Evolutionary conservation across 1,140 invertebrate species (phyloP).

Genomic region (Andricus grossulariae): DNA sequence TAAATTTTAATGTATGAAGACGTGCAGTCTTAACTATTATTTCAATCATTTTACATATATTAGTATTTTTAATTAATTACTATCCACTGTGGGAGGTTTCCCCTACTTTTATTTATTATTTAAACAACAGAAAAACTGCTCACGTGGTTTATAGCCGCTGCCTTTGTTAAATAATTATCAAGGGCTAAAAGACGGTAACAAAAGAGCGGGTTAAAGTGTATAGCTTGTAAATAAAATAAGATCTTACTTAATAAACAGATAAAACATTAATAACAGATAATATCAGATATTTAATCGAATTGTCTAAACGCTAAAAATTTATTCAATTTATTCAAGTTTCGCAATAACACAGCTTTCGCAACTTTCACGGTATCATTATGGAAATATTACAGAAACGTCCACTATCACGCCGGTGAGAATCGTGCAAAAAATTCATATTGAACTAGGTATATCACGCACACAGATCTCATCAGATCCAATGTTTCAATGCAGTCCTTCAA

Average conservation of each 20-base stretch:
- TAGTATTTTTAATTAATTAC: too few species aligned
- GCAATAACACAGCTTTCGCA: neutral
- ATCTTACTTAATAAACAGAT: neutral
- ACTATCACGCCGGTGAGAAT: neutral
- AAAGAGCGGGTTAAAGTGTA: neutral
- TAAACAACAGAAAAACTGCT: too few species aligned
- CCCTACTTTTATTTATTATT: too few species aligned
- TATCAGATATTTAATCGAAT: too few species aligned
- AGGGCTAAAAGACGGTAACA: conserved; percentile 1
- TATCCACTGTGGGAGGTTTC: too few species aligned
- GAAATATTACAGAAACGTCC: conserved; percentile 14
- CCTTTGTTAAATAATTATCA: too few species aligned
- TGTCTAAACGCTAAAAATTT: too few species aligned
- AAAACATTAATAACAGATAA: neutral
- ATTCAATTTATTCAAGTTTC: too few species aligned
- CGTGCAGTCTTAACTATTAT: too few species aligned
- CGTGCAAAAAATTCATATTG: conserved; percentile 22
- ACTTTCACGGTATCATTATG: conserved; percentile 10
- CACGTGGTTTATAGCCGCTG: too few species aligned
- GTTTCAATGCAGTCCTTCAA: conserved; percentile 25
- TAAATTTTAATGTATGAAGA: too few species aligned
- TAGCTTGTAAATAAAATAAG: neutral
- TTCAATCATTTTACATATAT: too few species aligned
- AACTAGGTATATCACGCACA: conserved; percentile 29
- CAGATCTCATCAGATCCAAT: conserved; percentile 11